Conservation (phyloP, 2,888 invertebrate species). For the Busseola fusca region DNA sequence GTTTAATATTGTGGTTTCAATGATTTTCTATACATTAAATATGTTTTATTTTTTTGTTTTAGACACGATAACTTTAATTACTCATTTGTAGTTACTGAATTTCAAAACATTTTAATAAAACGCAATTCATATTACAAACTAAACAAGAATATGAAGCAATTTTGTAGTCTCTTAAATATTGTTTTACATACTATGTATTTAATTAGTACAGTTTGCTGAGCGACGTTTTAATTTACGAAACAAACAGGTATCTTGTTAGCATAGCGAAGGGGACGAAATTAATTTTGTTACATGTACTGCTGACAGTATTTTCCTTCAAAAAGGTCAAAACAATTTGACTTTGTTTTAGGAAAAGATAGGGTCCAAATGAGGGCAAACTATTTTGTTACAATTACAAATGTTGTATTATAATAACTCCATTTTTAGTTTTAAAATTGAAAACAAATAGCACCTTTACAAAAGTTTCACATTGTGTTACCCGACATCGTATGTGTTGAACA, state of each 20-base stretch:
- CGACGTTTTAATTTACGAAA: slow-evolving; percentile 37
- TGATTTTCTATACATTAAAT: too few relatives aligned
- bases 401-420: background rate
- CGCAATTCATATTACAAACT: slow-evolving; percentile 11
- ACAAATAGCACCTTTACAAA: slow-evolving; percentile 22
- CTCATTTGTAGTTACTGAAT: too few relatives aligned
- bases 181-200: slow-evolving; percentile 33
- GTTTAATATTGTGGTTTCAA: too few relatives aligned
- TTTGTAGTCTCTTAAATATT: slow-evolving; percentile 26
- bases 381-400: background rate
- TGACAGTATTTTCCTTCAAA: slow-evolving; percentile 3
- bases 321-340: background rate
- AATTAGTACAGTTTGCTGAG: slow-evolving; percentile 42
- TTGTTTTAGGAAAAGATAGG: too few relatives aligned
- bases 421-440: slow-evolving; percentile 21
- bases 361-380: background rate
- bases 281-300: slow-evolving; percentile 14
- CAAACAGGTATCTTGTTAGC: slow-evolving; percentile 34
- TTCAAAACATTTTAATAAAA: slow-evolving; percentile 2
- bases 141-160: slow-evolving; percentile 21
- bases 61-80: too few relatives aligned
- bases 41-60: too few relatives aligned
- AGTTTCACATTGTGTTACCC: slow-evolving; percentile 21
- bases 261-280: slow-evolving; percentile 13
- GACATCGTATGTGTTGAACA: slow-evolving; percentile 44